Evolutionary conservation across 2,888 invertebrate genomes (phyloP).

Genomic region (Zaprionus bogoriensis): DNA sequence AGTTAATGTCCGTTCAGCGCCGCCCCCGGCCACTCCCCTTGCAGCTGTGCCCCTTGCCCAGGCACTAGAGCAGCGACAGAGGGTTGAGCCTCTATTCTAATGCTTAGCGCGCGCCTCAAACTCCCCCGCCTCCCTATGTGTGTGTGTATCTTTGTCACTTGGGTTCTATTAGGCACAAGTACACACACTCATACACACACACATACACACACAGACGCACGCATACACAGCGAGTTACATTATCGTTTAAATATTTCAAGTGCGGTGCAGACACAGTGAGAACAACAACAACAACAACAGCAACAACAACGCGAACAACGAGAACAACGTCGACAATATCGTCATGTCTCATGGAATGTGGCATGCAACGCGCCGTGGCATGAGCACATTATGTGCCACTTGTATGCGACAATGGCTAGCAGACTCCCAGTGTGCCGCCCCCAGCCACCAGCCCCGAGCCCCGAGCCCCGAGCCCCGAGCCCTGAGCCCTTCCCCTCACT

Average conservation of each 20-base stretch:
- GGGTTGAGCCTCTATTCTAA: background rate
- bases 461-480: too few relatives aligned
- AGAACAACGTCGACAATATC: constrained; percentile 22
- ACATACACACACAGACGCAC: constrained; percentile 14
- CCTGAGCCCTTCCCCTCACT: background rate
- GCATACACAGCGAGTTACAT: constrained; percentile 32
- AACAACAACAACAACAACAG: constrained; percentile 11
- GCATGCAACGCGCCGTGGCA: constrained; percentile 46
- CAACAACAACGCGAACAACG: background rate
- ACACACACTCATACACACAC: constrained; percentile 11
- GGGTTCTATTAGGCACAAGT: constrained; percentile 74
- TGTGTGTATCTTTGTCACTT: constrained; percentile 58
- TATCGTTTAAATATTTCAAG: constrained; percentile 74
- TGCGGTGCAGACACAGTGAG: constrained; percentile 45
- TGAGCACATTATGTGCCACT: constrained; percentile 63
- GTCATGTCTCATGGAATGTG: constrained; percentile 42
- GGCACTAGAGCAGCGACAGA: background rate
- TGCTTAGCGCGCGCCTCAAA: constrained; percentile 1
- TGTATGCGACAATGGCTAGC: constrained; percentile 64
- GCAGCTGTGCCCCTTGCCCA: too few relatives aligned
- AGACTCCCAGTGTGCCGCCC: constrained; percentile 14
- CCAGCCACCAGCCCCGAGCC: too few relatives aligned
- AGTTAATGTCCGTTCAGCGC: constrained; percentile 63
- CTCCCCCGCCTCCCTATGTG: too few relatives aligned
- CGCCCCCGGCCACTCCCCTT: background rate